Percentiles rank a stretch among this genome's conserved stretches.
Evolutionary conservation across 2,113 vertebrate genomes (phyloP).

Genomic region (Piaya cayana): DNA sequence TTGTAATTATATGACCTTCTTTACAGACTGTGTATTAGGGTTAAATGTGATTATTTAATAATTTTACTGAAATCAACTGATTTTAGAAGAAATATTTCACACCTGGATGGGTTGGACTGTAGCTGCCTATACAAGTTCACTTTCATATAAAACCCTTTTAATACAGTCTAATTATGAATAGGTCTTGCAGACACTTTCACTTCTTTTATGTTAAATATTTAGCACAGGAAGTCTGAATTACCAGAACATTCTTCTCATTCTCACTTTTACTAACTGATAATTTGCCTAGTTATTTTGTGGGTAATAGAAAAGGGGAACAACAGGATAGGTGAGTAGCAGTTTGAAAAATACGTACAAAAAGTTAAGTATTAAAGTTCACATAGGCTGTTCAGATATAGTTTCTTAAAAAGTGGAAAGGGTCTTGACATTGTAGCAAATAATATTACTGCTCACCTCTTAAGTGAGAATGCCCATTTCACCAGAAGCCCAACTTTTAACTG

Average conservation of each 20-base stretch:
- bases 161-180: neutral
- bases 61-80: neutral
- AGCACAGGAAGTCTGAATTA: neutral
- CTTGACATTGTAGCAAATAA: neutral
- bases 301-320: neutral
- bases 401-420: neutral
- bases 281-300: neutral
- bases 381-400: neutral
- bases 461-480: neutral
- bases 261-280: neutral
- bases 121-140: neutral
- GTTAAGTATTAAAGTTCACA: neutral
- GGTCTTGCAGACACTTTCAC: neutral
- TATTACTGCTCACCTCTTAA: neutral
- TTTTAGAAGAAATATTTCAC: neutral
- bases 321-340: neutral
- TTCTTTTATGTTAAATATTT: neutral
- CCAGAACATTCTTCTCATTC: neutral
- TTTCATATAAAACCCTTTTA: neutral
- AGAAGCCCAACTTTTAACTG: constrained; percentile 19
- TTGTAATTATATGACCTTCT: neutral
- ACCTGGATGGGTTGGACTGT: neutral
- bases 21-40: neutral
- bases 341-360: neutral
- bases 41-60: neutral